phyloP scores from a whole-genome alignment of 1,140 invertebrate genomes.

The Mercenaria mercenaria region DNA sequence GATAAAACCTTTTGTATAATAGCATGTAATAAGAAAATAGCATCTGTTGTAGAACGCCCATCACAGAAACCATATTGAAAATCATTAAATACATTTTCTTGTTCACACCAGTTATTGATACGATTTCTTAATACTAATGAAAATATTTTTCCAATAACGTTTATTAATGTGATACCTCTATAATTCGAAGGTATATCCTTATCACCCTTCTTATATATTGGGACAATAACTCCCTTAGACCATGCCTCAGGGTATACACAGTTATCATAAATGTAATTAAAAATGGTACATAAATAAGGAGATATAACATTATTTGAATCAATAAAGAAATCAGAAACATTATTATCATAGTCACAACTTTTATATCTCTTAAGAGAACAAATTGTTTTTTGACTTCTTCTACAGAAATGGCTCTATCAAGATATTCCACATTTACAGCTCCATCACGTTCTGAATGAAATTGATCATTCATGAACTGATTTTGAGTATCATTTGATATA shows the following conservation, averaged over 20 bases:
- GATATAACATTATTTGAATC: slow-evolving; percentile 42
- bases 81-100: slow-evolving; percentile 33
- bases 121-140: slow-evolving; percentile 40
- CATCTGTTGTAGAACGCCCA: slow-evolving; percentile 50
- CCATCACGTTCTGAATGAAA: background rate
- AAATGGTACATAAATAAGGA: background rate
- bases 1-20: slow-evolving; percentile 48
- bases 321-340: slow-evolving; percentile 36
- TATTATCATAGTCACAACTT: slow-evolving; percentile 10
- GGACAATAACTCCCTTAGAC: slow-evolving; percentile 9
- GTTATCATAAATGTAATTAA: slow-evolving; percentile 45
- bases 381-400: slow-evolving; percentile 41
- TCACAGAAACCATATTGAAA: slow-evolving; percentile 38
- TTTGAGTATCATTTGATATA: slow-evolving; percentile 14
- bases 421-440: slow-evolving; percentile 30
- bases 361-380: slow-evolving; percentile 14
- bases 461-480: background rate
- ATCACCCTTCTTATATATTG: slow-evolving; percentile 49
- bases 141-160: slow-evolving; percentile 37
- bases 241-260: slow-evolving; percentile 32
- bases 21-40: slow-evolving; percentile 49
- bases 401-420: slow-evolving; percentile 28
- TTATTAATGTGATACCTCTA: slow-evolving; percentile 44
- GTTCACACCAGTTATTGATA: slow-evolving; percentile 35
- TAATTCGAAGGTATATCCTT: slow-evolving; percentile 35